These are phyloP conservation scores for Bombus ignitus DNA, from an alignment of 1,140 invertebrate genomes.

Conservation along the genomic window DNA sequence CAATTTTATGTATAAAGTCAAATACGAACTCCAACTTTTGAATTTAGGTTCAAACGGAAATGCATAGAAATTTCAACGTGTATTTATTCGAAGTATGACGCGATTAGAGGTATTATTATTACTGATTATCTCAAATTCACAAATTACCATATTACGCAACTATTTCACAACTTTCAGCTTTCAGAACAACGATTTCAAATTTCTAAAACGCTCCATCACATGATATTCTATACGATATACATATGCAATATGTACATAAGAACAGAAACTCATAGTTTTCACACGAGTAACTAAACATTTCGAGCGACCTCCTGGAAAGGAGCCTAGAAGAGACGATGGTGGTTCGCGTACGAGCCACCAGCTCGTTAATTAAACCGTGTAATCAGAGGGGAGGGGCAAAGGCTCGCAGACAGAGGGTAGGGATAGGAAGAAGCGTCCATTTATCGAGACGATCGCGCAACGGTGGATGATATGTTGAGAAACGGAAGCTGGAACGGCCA, in stretches of 20 bases:
- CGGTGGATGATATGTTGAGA: conserved; percentile 43
- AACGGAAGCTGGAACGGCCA: conserved; percentile 55
- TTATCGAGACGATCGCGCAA: conserved; percentile 46
- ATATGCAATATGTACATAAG: too few relatives aligned
- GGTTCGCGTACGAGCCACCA: neutral
- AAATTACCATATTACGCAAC: too few relatives aligned
- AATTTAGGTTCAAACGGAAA: too few relatives aligned
- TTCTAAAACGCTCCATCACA: neutral
- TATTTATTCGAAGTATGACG: too few relatives aligned
- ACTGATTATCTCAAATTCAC: too few relatives aligned
- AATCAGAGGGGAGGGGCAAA: neutral
- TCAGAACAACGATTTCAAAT: too few relatives aligned
- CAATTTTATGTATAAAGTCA: too few relatives aligned
- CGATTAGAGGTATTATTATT: too few relatives aligned
- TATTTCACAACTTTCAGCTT: too few relatives aligned
- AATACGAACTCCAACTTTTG: too few relatives aligned
- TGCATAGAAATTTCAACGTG: too few relatives aligned
- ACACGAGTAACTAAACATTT: too few relatives aligned
- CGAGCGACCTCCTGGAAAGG: neutral
- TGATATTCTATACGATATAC: neutral
- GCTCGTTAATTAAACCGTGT: conserved; percentile 46
- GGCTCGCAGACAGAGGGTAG: neutral
- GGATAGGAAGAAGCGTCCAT: conserved; percentile 8
- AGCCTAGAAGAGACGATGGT: neutral
- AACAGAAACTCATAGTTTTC: neutral